Evolutionary conservation across 1,140 invertebrate genomes (phyloP).

Genomic region (Sinella curviseta): DNA sequence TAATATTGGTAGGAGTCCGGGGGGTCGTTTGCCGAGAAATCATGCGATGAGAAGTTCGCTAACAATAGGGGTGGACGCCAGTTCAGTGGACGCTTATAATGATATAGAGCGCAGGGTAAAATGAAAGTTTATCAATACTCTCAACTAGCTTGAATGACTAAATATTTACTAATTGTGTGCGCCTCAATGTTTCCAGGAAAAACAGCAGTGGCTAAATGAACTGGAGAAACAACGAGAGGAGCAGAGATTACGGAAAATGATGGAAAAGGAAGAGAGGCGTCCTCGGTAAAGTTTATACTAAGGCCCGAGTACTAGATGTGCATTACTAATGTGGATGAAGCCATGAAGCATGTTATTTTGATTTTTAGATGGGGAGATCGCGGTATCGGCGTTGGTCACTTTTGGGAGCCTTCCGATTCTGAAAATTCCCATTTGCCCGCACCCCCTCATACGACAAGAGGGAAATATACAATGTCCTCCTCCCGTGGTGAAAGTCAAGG

Average conservation of each 20-base stretch:
- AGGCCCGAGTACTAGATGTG: not conserved
- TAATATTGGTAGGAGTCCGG: not conserved
- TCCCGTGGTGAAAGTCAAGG: constrained; percentile 12
- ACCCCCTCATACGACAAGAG: constrained; percentile 38
- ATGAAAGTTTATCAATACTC: not conserved
- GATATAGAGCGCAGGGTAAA: constrained; percentile 38
- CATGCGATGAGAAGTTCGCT: constrained; percentile 43
- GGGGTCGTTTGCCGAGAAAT: not conserved
- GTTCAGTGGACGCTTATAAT: constrained; percentile 22
- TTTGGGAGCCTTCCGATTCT: constrained; percentile 61
- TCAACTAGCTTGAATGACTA: not conserved
- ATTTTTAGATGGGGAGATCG: constrained; percentile 63
- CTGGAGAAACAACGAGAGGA: constrained; percentile 48
- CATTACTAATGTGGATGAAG: no score
- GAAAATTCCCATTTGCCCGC: constrained; percentile 52
- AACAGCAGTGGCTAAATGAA: constrained; percentile 46
- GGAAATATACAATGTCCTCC: not conserved
- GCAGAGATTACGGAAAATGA: constrained; percentile 37
- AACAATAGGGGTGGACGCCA: constrained; percentile 28
- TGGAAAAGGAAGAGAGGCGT: constrained; percentile 62
- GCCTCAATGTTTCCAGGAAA: constrained; percentile 38
- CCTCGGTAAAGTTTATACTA: constrained; percentile 53
- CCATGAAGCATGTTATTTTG: not conserved
- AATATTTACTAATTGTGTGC: not conserved
- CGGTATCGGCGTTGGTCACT: constrained; percentile 63